Evolutionary conservation across 2,888 invertebrate genomes (phyloP).

Genomic region (Caenorhabditis wallacei): DNA sequence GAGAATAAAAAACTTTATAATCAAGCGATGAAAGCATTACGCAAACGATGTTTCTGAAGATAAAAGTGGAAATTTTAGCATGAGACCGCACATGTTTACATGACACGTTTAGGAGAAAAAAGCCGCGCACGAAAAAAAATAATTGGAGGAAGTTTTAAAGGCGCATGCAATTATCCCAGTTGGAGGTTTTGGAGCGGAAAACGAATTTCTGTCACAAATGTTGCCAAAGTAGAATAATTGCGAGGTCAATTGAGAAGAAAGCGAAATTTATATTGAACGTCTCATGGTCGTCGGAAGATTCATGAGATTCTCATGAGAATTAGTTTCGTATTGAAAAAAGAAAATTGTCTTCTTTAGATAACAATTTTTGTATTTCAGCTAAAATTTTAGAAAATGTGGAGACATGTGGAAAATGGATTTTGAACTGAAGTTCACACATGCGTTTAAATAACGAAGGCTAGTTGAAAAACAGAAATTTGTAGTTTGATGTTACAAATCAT

Average conservation of each 20-base stretch:
- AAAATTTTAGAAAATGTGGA: too few species aligned
- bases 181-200: slow-evolving; percentile 13
- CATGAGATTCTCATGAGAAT: too few species aligned
- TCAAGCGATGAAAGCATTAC: slow-evolving; percentile 23
- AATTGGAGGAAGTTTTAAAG: slow-evolving; percentile 17
- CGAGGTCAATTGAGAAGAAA: background rate
- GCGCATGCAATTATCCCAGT: slow-evolving; percentile 15
- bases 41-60: background rate
- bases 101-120: background rate
- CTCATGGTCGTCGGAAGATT: background rate
- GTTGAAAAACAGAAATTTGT: too few species aligned
- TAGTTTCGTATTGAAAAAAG: background rate
- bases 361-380: background rate
- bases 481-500: too few species aligned
- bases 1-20: slow-evolving; percentile 29
- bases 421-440: too few species aligned
- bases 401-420: too few species aligned
- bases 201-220: background rate
- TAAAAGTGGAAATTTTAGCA: background rate
- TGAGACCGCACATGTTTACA: background rate
- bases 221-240: background rate
- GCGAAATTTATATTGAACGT: background rate
- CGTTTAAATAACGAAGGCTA: too few species aligned
- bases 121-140: background rate
- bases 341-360: background rate